These are phyloP conservation scores for Verasper variegatus DNA, from an alignment of 2,113 vertebrate genomes.

Conservation along the genomic window DNA sequence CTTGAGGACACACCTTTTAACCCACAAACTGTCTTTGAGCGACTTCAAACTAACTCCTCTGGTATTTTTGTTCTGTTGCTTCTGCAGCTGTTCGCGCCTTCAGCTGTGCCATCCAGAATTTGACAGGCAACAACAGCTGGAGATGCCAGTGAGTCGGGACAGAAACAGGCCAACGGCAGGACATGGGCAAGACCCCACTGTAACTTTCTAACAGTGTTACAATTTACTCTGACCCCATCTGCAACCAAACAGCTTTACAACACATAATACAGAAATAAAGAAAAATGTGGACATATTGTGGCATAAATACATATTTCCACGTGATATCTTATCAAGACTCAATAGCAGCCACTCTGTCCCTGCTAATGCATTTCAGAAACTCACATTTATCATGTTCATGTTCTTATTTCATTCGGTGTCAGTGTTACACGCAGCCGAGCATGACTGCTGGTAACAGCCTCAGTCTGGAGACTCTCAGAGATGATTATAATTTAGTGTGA, in stretches of 20 bases:
- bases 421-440: background rate
- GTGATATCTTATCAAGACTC: background rate
- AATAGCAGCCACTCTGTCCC: background rate
- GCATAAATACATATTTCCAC: background rate
- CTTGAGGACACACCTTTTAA: too few species aligned
- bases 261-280: background rate
- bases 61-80: background rate
- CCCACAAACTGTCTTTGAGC: background rate
- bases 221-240: background rate
- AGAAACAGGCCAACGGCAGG: background rate
- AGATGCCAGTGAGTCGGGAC: constrained; percentile 1
- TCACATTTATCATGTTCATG: too few species aligned
- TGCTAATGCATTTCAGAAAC: background rate
- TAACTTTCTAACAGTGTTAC: constrained; percentile 1
- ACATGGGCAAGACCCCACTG: background rate
- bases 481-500: constrained; percentile 17
- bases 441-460: background rate
- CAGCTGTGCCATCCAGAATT: constrained; percentile 30
- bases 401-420: background rate
- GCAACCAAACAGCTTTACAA: background rate
- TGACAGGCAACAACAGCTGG: constrained; percentile 63
- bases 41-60: background rate
- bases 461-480: background rate
- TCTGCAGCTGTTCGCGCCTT: constrained; percentile 41
- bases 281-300: background rate